Base-by-base conservation (phyloP, 64 coral and sea anemone genomes). In the Montipora sp. region DNA sequence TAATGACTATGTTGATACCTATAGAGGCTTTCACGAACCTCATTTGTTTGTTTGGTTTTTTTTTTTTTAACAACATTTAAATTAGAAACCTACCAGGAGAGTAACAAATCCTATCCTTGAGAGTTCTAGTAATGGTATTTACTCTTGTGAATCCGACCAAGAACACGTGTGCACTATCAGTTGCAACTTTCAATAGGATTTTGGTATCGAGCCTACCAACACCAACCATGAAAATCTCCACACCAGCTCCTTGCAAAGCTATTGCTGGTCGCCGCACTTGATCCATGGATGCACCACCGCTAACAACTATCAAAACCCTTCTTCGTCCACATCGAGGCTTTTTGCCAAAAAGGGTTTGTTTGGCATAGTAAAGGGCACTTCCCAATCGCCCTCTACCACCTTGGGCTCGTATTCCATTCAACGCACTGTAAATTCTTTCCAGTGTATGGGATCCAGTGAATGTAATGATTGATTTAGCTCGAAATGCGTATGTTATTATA, bases 41-140 rank as follows among this genome's bases (percentile, higher is more conserved):
- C 36, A 36, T 36, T 36, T 36, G 36, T 36, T 36, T 36, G 36
- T 2, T 36, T 36, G 36, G 36, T 36, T 36, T 36, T 0, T 36
- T 36, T 36, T 36, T 36, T 36, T 36, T 36, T 0, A 36, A 36
- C 36, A 36, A 36, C 36, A 36, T 36, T 36, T 36, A 36, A 36
- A 36, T 1, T 36, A 36, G 36, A 36, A 14, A 19, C 74, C 78
- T 87, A 93, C 91, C 83, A 69, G 91, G 91, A 27, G 91, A 59
- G 51, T 82, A 48, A 15, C 91, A 93, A 20, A 93, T 93, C 72
- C 47, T 90, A n/a, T 79, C 75, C 77, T 77, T 79, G 73, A 90
- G 18, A 2, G 51, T 69, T 27, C 57, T 50, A 16, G 80, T 59
- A 2, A 90, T 90, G 2, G 73, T 90, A 16, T 69, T 8, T 4